Evolutionary conservation across 2,113 vertebrate genomes (phyloP).

Genomic region (Tachycineta bicolor): DNA sequence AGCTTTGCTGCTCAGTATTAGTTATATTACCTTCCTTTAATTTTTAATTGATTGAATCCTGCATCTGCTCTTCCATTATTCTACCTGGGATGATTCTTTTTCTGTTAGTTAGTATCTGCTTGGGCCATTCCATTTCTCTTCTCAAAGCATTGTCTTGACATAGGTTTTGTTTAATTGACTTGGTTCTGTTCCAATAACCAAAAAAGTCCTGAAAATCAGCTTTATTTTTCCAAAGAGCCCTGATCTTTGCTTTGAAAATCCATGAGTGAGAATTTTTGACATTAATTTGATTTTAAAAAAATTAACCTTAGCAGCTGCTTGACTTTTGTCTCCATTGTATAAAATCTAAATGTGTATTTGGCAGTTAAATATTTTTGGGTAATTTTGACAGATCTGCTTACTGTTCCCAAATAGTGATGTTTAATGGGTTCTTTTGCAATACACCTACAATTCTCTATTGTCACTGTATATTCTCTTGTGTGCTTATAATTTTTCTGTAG

Average conservation of each 20-base stretch:
- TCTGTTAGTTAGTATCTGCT: neutral
- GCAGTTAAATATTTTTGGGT: neutral
- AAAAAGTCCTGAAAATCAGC: neutral
- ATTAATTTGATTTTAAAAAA: neutral
- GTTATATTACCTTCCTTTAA: conserved; percentile 46
- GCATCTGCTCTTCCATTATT: neutral
- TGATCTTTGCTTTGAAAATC: neutral
- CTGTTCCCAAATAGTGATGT: neutral
- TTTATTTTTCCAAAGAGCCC: neutral
- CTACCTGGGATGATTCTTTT: neutral
- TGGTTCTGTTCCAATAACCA: neutral
- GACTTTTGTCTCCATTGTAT: neutral
- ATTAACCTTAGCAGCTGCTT: neutral
- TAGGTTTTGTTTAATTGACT: neutral
- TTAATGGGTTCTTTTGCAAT: neutral
- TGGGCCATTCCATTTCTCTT: neutral
- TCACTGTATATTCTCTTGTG: neutral
- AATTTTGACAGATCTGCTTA: neutral
- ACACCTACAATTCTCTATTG: neutral
- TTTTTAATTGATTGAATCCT: conserved; percentile 44
- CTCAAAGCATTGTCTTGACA: neutral
- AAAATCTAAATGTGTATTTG: neutral
- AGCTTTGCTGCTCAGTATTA: conserved; percentile 22
- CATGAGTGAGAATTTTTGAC: neutral
- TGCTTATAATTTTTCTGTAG: neutral